phyloP scores from a whole-genome alignment of 2,888 invertebrate species.

The Neoaliturus tenellus region DNA sequence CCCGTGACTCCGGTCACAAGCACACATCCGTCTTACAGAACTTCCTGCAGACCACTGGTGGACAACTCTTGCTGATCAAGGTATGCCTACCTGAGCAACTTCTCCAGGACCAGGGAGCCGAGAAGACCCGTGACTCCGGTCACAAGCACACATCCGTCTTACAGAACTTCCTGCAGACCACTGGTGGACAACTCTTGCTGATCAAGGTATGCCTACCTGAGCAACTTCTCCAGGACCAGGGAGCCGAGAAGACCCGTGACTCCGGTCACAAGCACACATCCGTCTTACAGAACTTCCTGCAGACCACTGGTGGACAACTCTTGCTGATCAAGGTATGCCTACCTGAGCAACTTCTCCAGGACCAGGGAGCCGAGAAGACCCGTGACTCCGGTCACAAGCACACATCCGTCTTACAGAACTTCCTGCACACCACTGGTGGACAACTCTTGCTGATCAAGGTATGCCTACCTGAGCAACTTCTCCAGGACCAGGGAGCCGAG shows the following conservation, averaged over 20 bases:
- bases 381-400: slow-evolving; percentile 30
- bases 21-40: neutral
- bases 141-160: slow-evolving; percentile 14
- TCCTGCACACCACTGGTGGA: slow-evolving; percentile 32
- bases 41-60: slow-evolving; percentile 33
- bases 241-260: slow-evolving; percentile 38
- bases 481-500: slow-evolving; percentile 51
- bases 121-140: slow-evolving; percentile 28
- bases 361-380: slow-evolving; percentile 45
- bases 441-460: slow-evolving; percentile 10
- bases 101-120: slow-evolving; percentile 51
- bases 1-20: slow-evolving; percentile 34
- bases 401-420: neutral
- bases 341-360: slow-evolving; percentile 49
- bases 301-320: slow-evolving; percentile 30
- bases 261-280: slow-evolving; percentile 16
- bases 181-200: slow-evolving; percentile 25
- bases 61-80: slow-evolving; percentile 18
- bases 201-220: slow-evolving; percentile 12
- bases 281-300: slow-evolving; percentile 9
- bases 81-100: slow-evolving; percentile 22
- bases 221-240: slow-evolving; percentile 46
- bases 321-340: neutral
- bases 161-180: slow-evolving; percentile 10
- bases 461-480: slow-evolving; percentile 34